Base-by-base conservation (phyloP, 1,140 invertebrate genomes). In the Platorchestia sp. region DNA sequence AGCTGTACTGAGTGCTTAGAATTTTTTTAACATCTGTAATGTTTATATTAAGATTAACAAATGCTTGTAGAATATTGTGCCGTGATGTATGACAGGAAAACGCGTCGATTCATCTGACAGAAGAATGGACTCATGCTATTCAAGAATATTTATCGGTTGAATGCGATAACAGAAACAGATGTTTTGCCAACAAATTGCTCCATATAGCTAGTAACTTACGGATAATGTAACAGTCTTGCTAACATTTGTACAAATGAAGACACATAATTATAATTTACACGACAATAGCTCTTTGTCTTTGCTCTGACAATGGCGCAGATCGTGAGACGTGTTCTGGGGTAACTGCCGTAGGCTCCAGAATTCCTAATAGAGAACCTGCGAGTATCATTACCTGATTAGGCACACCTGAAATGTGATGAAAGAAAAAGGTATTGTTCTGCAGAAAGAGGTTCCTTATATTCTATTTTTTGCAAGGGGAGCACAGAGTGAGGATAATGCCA, bases 11-110 rank as follows among this genome's bases (percentile, higher is more conserved):
- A 75, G 59, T 27, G 59, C 59, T 36, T 75, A 75, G 59, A 75
- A 75, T 75, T 10, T 75, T 75, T 75, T 75, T 75, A 75, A 75
- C 59, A 75, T 75, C 59, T 75, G 14, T 75, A 14, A 75, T 75
- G 59, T 75, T 75, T 75, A 75, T 75, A 75, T 75, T 75, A 75
- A 75, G 59, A 75, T 75, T 75, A 75, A 75, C 36, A 75, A 75
- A 75, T 75, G 59, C 59, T 75, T 75, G 59, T 75, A 36, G 59
- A 75, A 75, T 75, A 75, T 75, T 22, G 10, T 75, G 27, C 59
- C 1, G 59, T 75, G 59, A 75, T 75, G 59, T 36, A 75, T 36
- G 59, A 75, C 59, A 75, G 59, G 59, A 75, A 75, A 75, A 75
- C 59, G 27, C 59, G 59, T 75, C 59, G 14, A 75, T 75, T 75